A percentile compares a stretch with the other conserved stretches of the same genome.
Evolutionary conservation across 2,113 vertebrate genomes (phyloP).

Genomic region (Talpa occidentalis): DNA sequence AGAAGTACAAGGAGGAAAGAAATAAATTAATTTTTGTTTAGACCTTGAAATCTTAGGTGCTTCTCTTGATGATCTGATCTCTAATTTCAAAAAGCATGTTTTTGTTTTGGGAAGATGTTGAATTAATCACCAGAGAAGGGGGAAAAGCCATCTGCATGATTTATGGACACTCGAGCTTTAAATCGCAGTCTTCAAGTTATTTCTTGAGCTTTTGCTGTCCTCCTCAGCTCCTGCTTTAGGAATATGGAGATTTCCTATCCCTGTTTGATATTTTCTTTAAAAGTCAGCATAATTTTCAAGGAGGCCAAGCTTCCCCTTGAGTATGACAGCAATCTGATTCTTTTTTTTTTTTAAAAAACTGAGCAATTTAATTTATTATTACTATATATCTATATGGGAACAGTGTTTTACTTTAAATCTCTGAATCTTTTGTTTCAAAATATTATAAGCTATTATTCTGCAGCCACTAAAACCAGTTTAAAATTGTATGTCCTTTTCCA

Average conservation of each 20-base stretch:
- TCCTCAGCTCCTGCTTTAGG: conserved; percentile 59
- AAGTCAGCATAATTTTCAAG: conserved; percentile 59
- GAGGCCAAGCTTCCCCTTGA: conserved; percentile 40
- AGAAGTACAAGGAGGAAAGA: conserved; percentile 89
- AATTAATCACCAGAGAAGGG: conserved; percentile 84
- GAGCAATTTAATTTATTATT: conserved; percentile 4
- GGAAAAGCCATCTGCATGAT: conserved; percentile 85
- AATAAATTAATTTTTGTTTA: conserved; percentile 93
- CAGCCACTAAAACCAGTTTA: not conserved
- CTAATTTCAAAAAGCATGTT: conserved; percentile 87
- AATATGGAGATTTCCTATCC: conserved; percentile 64
- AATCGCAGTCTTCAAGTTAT: conserved; percentile 75
- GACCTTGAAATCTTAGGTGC: conserved; percentile 87
- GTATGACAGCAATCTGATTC: conserved; percentile 3
- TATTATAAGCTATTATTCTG: conserved; percentile 51
- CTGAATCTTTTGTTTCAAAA: conserved; percentile 32
- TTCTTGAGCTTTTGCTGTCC: conserved; percentile 71
- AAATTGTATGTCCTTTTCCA: not conserved
- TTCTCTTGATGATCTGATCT: conserved; percentile 88
- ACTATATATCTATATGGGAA: not conserved
- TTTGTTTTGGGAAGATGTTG: conserved; percentile 84
- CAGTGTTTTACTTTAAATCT: conserved; percentile 23
- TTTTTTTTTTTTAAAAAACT: conserved; percentile 35
- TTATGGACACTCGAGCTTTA: conserved; percentile 77
- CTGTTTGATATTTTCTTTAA: conserved; percentile 71